Percentiles rank a stretch among this genome's conserved stretches.
Evolutionary conservation across 2,113 vertebrate genomes (phyloP).

Genomic region (Accipiter cooperii): DNA sequence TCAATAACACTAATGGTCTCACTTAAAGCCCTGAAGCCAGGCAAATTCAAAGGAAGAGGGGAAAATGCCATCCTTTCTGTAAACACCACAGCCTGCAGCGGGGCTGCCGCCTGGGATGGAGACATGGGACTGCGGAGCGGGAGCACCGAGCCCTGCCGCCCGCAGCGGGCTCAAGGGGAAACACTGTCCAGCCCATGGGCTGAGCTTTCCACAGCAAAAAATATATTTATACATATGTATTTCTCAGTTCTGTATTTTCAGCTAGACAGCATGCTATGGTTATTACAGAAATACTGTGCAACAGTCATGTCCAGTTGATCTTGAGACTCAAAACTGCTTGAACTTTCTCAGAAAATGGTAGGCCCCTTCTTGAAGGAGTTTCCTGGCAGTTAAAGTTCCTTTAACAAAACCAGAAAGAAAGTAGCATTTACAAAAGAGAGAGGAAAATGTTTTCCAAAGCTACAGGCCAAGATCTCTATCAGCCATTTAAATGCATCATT

Average conservation of each 20-base stretch:
- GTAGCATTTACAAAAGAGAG: not conserved
- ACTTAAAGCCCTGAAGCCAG: slow-evolving; percentile 42
- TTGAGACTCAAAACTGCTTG: not conserved
- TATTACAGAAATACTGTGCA: not conserved
- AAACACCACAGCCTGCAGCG: not conserved
- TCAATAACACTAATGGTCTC: slow-evolving; percentile 58
- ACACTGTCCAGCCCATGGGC: not conserved
- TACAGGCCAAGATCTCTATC: not conserved
- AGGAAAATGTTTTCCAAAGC: not conserved
- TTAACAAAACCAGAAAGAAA: not conserved
- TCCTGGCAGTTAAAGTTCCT: not conserved
- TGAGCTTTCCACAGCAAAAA: not conserved
- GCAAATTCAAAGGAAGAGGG: not conserved
- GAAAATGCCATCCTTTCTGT: not conserved
- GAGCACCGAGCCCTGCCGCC: not conserved
- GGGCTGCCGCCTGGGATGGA: not conserved
- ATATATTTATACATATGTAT: not conserved
- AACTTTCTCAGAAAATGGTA: not conserved
- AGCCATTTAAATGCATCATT: not conserved
- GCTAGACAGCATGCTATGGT: not conserved
- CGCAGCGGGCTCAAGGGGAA: not conserved
- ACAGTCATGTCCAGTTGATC: not conserved
- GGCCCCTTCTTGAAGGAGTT: not conserved
- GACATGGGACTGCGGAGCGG: fast-evolving
- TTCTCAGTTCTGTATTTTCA: not conserved